Conservation (phyloP, 2,797 vertebrate genomes). For the Phoeniculus purpureus region DNA sequence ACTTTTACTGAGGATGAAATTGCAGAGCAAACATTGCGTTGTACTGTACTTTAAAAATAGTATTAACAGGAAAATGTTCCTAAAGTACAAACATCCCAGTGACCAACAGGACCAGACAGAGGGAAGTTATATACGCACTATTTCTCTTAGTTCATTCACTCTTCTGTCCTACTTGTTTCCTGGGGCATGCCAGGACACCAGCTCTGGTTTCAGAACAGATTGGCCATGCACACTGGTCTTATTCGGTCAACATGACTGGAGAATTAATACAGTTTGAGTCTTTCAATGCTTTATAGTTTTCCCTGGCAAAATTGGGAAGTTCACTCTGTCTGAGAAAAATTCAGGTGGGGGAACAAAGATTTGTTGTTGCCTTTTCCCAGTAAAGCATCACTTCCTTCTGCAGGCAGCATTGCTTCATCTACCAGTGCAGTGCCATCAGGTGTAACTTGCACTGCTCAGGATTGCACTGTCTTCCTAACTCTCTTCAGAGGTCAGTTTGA, state of each 20-base stretch:
- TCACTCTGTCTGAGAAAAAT: background rate
- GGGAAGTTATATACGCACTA: background rate
- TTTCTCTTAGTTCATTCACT: background rate
- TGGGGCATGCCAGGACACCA: background rate
- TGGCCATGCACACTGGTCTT: background rate
- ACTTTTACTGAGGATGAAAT: background rate
- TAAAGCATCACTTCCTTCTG: background rate
- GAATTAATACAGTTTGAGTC: background rate
- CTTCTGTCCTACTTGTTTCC: background rate
- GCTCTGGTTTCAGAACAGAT: background rate
- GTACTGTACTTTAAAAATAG: background rate
- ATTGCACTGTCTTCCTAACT: background rate
- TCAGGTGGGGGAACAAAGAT: background rate
- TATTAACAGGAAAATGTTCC: background rate
- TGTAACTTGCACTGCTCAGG: background rate
- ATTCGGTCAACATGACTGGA: background rate
- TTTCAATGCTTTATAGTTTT: background rate
- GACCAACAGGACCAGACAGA: background rate
- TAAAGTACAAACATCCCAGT: background rate
- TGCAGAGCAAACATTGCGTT: background rate
- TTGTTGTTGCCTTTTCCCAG: background rate
- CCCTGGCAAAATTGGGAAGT: background rate
- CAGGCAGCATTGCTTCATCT: background rate
- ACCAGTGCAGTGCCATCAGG: background rate
- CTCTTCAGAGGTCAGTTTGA: background rate